phyloP scores from a whole-genome alignment of 2,113 vertebrate genomes.

The Macquaria australasica region DNA sequence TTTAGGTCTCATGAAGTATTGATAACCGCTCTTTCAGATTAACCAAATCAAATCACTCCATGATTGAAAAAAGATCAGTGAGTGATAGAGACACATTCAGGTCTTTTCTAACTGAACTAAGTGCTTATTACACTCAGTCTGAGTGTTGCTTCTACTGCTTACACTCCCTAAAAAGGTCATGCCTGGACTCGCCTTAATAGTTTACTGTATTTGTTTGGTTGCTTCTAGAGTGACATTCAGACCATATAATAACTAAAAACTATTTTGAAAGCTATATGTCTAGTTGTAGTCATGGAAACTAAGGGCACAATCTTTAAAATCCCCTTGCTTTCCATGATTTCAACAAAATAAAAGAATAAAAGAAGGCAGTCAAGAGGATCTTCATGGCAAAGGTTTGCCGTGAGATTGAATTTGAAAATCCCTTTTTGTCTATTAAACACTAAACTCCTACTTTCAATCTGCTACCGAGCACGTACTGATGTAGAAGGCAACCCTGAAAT shows the following conservation, averaged over 20 bases:
- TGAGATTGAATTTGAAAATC: not conserved
- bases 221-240: not conserved
- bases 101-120: not conserved
- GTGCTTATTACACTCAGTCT: not conserved
- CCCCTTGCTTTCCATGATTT: not conserved
- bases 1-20: constrained; percentile 33
- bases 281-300: not conserved
- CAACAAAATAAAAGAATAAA: not conserved
- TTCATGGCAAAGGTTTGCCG: not conserved
- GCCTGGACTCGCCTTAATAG: constrained; percentile 16
- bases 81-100: not conserved
- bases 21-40: constrained; percentile 21
- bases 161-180: constrained; percentile 4
- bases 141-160: not conserved
- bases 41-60: not conserved
- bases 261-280: not conserved
- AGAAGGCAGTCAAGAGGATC: not conserved
- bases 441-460: not conserved
- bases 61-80: not conserved
- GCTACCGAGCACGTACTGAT: not conserved
- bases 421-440: not conserved
- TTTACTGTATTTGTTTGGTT: not conserved
- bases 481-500: not conserved
- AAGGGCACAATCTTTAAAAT: not conserved
- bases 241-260: not conserved